A percentile compares a stretch with the other conserved stretches of the same genome.
These are phyloP conservation scores for Anguilla obscura DNA, from an alignment of 2,797 vertebrate genomes.

Conservation along the genomic window DNA sequence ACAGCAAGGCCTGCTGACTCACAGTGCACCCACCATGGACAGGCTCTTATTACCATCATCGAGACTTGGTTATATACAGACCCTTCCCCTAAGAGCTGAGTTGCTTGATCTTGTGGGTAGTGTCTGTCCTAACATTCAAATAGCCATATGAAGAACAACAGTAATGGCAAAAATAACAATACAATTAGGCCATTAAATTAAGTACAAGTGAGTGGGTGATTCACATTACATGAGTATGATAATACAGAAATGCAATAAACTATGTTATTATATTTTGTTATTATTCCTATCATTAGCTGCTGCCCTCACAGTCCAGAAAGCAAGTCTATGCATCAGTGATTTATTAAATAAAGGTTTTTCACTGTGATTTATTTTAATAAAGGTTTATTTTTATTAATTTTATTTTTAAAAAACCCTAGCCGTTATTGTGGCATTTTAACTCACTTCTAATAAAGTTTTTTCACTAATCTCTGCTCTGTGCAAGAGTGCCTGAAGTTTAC, in stretches of 20 bases:
- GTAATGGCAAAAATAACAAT: neutral
- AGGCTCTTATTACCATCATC: neutral
- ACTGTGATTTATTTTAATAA: too few relatives aligned
- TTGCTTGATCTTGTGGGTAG: neutral
- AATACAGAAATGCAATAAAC: neutral
- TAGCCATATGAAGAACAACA: neutral
- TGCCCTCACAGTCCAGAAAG: neutral
- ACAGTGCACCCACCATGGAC: neutral
- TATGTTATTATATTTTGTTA: neutral
- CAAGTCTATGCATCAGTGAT: neutral
- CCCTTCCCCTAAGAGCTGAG: neutral
- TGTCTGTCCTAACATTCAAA: neutral
- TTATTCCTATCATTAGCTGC: neutral
- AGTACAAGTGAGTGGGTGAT: neutral
- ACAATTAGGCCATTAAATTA: neutral
- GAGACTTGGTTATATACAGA: neutral
- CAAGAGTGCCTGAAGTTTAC: too few relatives aligned
- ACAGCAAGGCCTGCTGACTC: neutral
- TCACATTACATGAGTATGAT: neutral
- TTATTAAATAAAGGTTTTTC: too few relatives aligned
- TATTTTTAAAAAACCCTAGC: too few relatives aligned
- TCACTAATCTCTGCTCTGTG: too few relatives aligned
- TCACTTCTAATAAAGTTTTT: too few relatives aligned
- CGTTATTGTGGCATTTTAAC: too few relatives aligned
- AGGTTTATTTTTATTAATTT: too few relatives aligned